phyloP scores from a whole-genome alignment of 2,113 vertebrate species.

The Anolis sagrei region DNA sequence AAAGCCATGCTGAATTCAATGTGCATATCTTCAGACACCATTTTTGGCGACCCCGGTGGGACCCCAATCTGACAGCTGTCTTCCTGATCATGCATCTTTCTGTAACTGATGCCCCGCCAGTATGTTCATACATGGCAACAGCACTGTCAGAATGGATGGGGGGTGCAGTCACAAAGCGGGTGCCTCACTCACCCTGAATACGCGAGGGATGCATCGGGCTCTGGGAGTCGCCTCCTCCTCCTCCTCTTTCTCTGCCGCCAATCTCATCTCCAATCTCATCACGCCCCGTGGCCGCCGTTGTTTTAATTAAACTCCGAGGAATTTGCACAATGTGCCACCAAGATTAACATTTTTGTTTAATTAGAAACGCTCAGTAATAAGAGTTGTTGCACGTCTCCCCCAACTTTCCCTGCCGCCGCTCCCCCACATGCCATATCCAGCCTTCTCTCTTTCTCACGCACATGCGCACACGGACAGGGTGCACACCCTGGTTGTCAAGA shows the following conservation, averaged over 20 bases:
- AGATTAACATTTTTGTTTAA: slow-evolving; percentile 77
- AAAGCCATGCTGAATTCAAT: no score
- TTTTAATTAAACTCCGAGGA: slow-evolving; percentile 82
- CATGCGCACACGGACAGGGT: background rate
- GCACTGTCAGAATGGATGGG: background rate
- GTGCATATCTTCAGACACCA: no score
- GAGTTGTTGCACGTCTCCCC: slow-evolving; percentile 41
- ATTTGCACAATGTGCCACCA: slow-evolving; percentile 67
- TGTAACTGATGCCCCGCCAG: no score
- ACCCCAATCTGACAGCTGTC: no score
- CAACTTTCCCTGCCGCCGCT: background rate
- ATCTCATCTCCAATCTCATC: slow-evolving; percentile 62
- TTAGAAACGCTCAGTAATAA: slow-evolving; percentile 60
- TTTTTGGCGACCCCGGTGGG: no score
- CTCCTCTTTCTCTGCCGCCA: slow-evolving; percentile 12
- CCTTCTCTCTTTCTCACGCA: background rate
- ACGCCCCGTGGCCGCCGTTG: slow-evolving; percentile 64
- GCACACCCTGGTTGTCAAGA: background rate
- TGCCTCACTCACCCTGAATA: no score
- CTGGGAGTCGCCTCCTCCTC: slow-evolving; percentile 35
- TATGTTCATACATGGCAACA: no score
- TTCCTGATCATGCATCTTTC: no score
- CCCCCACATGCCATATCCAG: rapidly evolving
- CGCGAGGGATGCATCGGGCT: background rate
- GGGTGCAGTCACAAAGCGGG: background rate